Conservation (phyloP, 2,888 invertebrate genomes). For the Lissocephala sabroskyi region DNA sequence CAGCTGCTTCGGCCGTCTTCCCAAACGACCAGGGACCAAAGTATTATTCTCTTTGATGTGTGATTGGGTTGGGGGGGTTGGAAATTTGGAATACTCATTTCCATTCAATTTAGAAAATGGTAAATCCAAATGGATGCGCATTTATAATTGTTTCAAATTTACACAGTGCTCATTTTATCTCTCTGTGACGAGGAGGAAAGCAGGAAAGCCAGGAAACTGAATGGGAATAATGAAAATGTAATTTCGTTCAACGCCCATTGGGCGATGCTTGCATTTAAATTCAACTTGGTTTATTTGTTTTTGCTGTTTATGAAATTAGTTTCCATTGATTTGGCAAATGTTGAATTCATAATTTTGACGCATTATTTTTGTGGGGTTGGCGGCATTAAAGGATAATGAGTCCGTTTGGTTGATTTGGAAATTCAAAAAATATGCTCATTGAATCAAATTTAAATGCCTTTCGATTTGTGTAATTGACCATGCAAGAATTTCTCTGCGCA, state of each 20-base stretch:
- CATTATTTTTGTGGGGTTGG: slow-evolving; percentile 58
- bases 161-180: slow-evolving; percentile 26
- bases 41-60: slow-evolving; percentile 25
- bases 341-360: slow-evolving; percentile 66
- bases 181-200: slow-evolving; percentile 19
- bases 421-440: slow-evolving; percentile 1
- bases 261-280: too few species aligned
- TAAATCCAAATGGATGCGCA: slow-evolving; percentile 48
- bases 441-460: too few species aligned
- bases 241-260: too few species aligned
- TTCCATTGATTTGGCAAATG: slow-evolving; percentile 64
- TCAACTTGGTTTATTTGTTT: slow-evolving; percentile 42
- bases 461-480: too few species aligned
- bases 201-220: slow-evolving; percentile 5
- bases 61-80: slow-evolving; percentile 6
- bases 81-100: too few species aligned
- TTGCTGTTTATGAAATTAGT: slow-evolving; percentile 58
- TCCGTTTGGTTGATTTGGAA: too few species aligned
- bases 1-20: slow-evolving; percentile 18
- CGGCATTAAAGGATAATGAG: slow-evolving; percentile 56
- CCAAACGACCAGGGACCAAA: background rate
- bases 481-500: too few species aligned
- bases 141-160: slow-evolving; percentile 54
- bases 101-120: slow-evolving; percentile 19
- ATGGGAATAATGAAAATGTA: slow-evolving; percentile 60